A percentile compares a stretch with the other conserved stretches of the same genome.
Conservation (phyloP, 2,888 invertebrate genomes). For the Platerodrilus igneus region DNA sequence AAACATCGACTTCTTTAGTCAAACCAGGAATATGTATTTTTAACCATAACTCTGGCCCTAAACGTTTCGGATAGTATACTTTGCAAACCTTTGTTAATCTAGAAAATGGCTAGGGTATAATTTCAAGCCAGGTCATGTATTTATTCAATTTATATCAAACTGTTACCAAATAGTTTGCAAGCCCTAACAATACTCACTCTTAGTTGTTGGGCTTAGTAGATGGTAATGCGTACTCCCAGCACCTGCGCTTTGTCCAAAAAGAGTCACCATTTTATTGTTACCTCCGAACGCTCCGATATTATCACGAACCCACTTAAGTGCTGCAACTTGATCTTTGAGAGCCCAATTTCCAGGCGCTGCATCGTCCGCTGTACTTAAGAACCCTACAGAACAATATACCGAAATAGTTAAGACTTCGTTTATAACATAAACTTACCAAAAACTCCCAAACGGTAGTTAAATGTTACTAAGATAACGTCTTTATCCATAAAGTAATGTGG, state of each 20-base stretch:
- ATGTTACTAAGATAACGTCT: slow-evolving; percentile 49
- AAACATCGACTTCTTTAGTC: too few species aligned
- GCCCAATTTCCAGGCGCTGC: slow-evolving; percentile 51
- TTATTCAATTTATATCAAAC: not conserved
- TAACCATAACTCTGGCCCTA: too few species aligned
- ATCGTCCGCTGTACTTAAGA: slow-evolving; percentile 48
- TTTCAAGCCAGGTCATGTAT: not conserved
- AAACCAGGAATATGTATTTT: too few species aligned
- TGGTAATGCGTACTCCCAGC: slow-evolving; percentile 49
- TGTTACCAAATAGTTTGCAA: too few species aligned
- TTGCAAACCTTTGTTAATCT: too few species aligned
- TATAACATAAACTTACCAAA: slow-evolving; percentile 41
- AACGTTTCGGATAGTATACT: too few species aligned
- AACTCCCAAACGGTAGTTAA: slow-evolving; percentile 47
- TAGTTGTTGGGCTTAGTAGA: slow-evolving; percentile 47
- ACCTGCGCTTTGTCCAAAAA: slow-evolving; percentile 52
- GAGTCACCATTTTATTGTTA: slow-evolving; percentile 45
- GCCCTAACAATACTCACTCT: slow-evolving; percentile 31
- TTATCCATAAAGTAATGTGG: slow-evolving; percentile 53
- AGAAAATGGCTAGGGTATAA: not conserved
- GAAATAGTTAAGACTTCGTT: slow-evolving; percentile 7
- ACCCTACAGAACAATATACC: too few species aligned
- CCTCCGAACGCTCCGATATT: slow-evolving; percentile 50
- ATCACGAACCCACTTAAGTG: slow-evolving; percentile 48
- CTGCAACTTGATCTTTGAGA: slow-evolving; percentile 51